Evolutionary conservation across 2,888 invertebrate genomes (phyloP).

Genomic region (Osmoderma eremita): DNA sequence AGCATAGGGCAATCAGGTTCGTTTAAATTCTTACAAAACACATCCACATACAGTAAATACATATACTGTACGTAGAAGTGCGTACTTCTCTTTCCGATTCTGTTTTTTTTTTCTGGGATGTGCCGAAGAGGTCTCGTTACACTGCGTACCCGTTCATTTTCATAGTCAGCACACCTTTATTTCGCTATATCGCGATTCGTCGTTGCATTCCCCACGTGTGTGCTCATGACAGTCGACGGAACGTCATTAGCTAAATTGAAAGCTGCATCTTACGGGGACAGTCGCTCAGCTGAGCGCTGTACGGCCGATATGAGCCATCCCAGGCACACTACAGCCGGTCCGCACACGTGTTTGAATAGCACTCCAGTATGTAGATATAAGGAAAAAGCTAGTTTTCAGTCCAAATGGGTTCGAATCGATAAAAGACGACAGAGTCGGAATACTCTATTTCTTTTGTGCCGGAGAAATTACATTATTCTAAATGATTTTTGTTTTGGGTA

Average conservation of each 20-base stretch:
- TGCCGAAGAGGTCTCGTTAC: constrained; percentile 17
- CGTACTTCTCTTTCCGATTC: not conserved
- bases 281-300: constrained; percentile 51
- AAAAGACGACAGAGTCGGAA: constrained; percentile 60
- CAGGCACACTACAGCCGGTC: constrained; percentile 51
- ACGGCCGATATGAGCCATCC: constrained; percentile 49
- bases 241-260: constrained; percentile 66
- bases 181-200: constrained; percentile 60
- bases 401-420: constrained; percentile 63
- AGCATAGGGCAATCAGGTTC: constrained; percentile 10
- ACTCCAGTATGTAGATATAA: constrained; percentile 64
- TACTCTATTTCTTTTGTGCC: constrained; percentile 50
- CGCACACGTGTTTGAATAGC: constrained; percentile 62
- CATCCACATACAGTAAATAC: not conserved
- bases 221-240: constrained; percentile 64
- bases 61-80: not conserved
- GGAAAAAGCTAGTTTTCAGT: constrained; percentile 59
- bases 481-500: constrained; percentile 45
- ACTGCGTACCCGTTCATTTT: constrained; percentile 41
- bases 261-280: constrained; percentile 63
- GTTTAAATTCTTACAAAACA: constrained; percentile 3
- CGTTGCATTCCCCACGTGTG: constrained; percentile 60
- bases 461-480: constrained; percentile 51
- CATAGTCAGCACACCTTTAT: constrained; percentile 57
- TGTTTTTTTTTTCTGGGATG: not conserved